phyloP scores from a whole-genome alignment of 2,888 invertebrate genomes.

The Panzeria rudis region DNA sequence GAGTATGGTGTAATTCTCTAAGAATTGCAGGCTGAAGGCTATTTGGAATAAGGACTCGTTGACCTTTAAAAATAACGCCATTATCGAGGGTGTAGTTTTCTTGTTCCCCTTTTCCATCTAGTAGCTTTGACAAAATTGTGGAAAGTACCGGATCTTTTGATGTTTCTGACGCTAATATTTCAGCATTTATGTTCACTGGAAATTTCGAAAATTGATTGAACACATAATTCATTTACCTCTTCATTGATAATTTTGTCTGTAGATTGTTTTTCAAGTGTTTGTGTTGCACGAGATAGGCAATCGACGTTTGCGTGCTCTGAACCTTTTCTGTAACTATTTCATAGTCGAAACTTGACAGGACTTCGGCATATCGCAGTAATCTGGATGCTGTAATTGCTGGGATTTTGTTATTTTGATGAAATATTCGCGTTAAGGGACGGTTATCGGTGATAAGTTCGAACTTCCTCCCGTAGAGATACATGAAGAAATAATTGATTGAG shows the following conservation, averaged over 20 bases:
- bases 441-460: not conserved
- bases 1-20: not conserved
- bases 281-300: not conserved
- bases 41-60: not conserved
- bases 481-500: not conserved
- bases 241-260: constrained; percentile 3
- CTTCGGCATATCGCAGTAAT: constrained; percentile 7
- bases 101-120: not conserved
- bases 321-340: not conserved
- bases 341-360: not conserved
- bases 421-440: constrained; percentile 28
- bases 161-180: not conserved
- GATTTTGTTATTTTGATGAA: constrained; percentile 61
- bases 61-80: no score
- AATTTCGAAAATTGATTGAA: not conserved
- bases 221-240: not conserved
- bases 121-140: not conserved
- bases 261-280: not conserved
- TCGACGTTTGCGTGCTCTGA: not conserved
- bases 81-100: no score
- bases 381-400: constrained; percentile 61
- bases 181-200: constrained; percentile 1
- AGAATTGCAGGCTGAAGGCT: not conserved
- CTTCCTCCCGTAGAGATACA: not conserved
- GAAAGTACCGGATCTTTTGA: not conserved